Evolutionary conservation across 2,113 vertebrate genomes (phyloP), one percentile per base, ranked within the genome.

Genomic region (Patagioenas fasciata): DNA sequence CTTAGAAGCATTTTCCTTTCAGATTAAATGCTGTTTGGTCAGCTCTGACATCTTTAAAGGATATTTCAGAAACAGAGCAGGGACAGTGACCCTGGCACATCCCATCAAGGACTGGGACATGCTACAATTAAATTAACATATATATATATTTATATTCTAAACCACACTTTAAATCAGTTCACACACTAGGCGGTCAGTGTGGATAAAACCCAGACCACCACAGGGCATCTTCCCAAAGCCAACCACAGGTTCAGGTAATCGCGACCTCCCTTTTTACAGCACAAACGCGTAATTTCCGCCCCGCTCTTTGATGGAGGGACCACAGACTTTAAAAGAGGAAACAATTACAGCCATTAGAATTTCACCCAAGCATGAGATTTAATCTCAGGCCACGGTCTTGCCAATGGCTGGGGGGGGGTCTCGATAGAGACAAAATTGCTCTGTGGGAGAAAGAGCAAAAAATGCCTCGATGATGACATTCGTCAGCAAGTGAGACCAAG

Each of bases 291-390:
- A 47, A 97, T 97, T 97, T 97, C 97, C 96, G 93, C 91, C 91
- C 75, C 61, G 60, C 84, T 88, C 97, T 98, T 91, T 97, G 95
- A 96, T 97, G 93, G 94, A 9, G 71, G 96, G 96, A 91, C 95
- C 86, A 87, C 95, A 96, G 88, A 95, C 95, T 88, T 86, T 61
- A 86, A 93, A 96, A 97, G 95, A 98, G 97, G 96, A 97, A 97
- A 97, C 94, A 96, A 96, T 97, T 97, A 96, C 95, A 90, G 95
- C 93, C 91, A 90, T 90, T 90, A 96, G 94, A 94, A 92, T 92
- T 97, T 94, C 96, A 96, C 95, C 96, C 96, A 95, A 96, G 88
- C 77, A 89, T 87, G 71, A 97, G 96, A 97, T 96, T 95, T 95
- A 95, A 96, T 96, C 97, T 96, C 91, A 48, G 91, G 83, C 92